Base-by-base conservation (phyloP, 2,113 vertebrate species). In the Pelecanoides urinatrix region DNA sequence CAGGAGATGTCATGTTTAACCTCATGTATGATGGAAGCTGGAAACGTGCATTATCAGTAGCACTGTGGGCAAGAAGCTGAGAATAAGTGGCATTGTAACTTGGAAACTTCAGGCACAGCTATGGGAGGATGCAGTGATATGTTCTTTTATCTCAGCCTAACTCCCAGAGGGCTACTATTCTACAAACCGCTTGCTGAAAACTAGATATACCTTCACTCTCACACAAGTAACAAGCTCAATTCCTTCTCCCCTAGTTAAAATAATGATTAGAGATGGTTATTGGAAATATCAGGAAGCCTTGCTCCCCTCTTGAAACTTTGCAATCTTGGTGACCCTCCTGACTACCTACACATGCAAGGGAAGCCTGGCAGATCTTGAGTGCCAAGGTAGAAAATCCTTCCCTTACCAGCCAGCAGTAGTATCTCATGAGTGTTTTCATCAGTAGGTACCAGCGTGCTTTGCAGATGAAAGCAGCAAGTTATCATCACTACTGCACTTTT, bases 361-460 rank as follows among this genome's bases (percentile, higher is more conserved):
- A 47, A 87, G 30, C 32, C 62, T 55, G 29, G 71, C 14, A 82
- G n/a, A 29, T 34, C 44, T 34, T 4, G 22, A 42, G 45, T 8
- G 13, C 47, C 50, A 77, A 38, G 15, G 80, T 42, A 85, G 47
- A 74, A 91, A 62, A 67, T 21, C 16, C 44, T 62, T 75, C 44
- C 66, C 44, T 30, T 72, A 14, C 56, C 52, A 61, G 66, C 52
- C 81, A 61, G 66, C 52, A 81, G 42, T 8, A 15, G 30, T 14
- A 36, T 26, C 42, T 50, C 16, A 32, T 2, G 2, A 20, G 2
- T 18, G 19, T 50, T 81, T 32, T 50, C n/a, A 80, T 32, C 55
- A 49, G 5, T 1, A 49, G 36, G 20, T 25, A 30, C 11, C 32
- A 59, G 59, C 1, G 3, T 0, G 0, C 53, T 91, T 45, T 66